Conservation (phyloP, 2,888 invertebrate species). For the Pardosa pseudoannulata region DNA sequence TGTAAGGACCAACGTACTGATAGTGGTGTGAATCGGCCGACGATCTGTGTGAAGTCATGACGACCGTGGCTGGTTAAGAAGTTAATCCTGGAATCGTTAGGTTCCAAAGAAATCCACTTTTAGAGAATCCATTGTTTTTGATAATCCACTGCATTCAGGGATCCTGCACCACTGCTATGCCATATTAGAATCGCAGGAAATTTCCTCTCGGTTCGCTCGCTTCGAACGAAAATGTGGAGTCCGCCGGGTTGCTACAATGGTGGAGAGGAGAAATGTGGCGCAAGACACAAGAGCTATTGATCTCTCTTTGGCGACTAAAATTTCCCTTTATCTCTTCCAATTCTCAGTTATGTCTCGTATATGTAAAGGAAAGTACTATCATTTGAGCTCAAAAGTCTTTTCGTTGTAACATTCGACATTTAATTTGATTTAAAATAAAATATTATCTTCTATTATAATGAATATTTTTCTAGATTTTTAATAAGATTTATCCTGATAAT, state of each 20-base stretch:
- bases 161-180: constrained; percentile 62
- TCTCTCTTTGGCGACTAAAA: constrained; percentile 24
- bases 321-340: too few relatives aligned
- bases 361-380: too few relatives aligned
- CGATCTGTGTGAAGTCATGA: constrained; percentile 77
- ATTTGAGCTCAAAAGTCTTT: too few relatives aligned
- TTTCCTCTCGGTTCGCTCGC: constrained; percentile 57
- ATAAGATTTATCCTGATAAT: too few relatives aligned
- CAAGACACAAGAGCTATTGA: not conserved
- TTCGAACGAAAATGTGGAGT: constrained; percentile 64
- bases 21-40: constrained; percentile 74
- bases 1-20: constrained; percentile 98
- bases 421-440: too few relatives aligned
- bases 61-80: constrained; percentile 80
- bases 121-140: constrained; percentile 53
- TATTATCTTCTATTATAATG: too few relatives aligned
- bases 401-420: too few relatives aligned
- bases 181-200: constrained; percentile 60
- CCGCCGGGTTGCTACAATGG: constrained; percentile 42
- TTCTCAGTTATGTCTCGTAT: too few relatives aligned
- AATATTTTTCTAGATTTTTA: too few relatives aligned
- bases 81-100: constrained; percentile 28
- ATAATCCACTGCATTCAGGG: constrained; percentile 49
- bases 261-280: not conserved
- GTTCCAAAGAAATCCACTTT: constrained; percentile 66